phyloP scores from a whole-genome alignment of 2,113 vertebrate genomes.

The Butorides virescens region DNA sequence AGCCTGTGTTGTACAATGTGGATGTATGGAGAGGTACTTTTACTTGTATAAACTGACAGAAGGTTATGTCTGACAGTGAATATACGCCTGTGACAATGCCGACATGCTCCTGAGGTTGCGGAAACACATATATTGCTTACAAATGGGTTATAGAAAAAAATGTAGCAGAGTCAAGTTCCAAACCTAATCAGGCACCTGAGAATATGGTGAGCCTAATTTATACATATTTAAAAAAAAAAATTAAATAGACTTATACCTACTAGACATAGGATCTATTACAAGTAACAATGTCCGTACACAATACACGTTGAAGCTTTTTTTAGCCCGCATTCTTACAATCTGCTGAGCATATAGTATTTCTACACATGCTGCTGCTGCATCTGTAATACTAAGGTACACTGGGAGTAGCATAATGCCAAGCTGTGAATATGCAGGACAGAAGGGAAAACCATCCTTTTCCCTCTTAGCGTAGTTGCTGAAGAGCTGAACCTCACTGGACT shows the following conservation, averaged over 20 bases:
- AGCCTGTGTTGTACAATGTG: background rate
- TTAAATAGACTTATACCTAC: background rate
- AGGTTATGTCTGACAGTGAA: background rate
- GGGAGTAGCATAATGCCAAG: background rate
- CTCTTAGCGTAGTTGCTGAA: background rate
- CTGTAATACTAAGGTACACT: background rate
- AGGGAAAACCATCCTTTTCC: background rate
- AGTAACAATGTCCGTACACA: background rate
- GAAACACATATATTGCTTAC: background rate
- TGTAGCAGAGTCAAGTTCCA: background rate
- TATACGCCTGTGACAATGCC: background rate
- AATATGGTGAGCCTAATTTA: background rate
- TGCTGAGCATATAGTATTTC: background rate
- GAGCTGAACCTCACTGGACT: background rate
- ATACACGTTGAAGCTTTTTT: background rate
- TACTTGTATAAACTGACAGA: background rate
- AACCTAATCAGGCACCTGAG: background rate
- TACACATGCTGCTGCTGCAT: background rate
- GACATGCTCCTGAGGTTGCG: background rate
- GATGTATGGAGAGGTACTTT: background rate
- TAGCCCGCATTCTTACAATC: background rate
- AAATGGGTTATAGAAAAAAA: background rate
- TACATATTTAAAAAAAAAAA: background rate
- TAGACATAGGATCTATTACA: background rate
- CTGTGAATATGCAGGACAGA: background rate